Percentiles rank a stretch among this genome's conserved stretches.
Evolutionary conservation across 2,888 invertebrate species (phyloP).

Genomic region (Tolmerus cingulatus): DNA sequence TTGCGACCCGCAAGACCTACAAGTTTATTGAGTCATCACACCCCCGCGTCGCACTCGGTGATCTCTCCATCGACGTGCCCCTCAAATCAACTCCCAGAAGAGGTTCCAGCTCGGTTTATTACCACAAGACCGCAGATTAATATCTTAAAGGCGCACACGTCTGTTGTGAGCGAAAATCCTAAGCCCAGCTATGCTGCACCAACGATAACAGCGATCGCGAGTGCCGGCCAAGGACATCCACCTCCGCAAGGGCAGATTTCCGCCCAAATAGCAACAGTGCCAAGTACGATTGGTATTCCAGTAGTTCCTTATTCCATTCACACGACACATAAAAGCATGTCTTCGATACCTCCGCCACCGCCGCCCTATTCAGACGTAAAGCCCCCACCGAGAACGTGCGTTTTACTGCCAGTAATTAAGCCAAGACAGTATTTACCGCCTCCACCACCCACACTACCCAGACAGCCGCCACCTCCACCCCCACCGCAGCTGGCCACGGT

Average conservation of each 20-base stretch:
- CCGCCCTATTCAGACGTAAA: slow-evolving; percentile 65
- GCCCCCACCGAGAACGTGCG: slow-evolving; percentile 65
- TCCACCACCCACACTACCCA: slow-evolving; percentile 72
- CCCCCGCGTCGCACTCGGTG: slow-evolving; percentile 44
- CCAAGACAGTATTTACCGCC: slow-evolving; percentile 69
- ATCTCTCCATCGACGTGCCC: slow-evolving; percentile 60
- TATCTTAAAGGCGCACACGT: slow-evolving; percentile 79
- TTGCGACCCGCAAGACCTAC: slow-evolving; percentile 64
- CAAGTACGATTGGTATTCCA: slow-evolving; percentile 61
- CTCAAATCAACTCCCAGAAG: slow-evolving; percentile 68
- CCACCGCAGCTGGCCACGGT: slow-evolving; percentile 76
- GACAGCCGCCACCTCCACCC: slow-evolving; percentile 71
- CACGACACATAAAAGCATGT: slow-evolving; percentile 70
- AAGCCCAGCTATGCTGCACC: slow-evolving; percentile 69
- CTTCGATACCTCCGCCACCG: slow-evolving; percentile 65
- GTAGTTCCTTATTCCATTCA: slow-evolving; percentile 68
- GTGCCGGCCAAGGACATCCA: slow-evolving; percentile 47
- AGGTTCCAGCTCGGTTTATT: slow-evolving; percentile 78
- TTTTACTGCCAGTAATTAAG: slow-evolving; percentile 71
- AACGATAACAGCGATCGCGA: slow-evolving; percentile 52
- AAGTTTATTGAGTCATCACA: slow-evolving; percentile 56
- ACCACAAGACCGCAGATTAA: slow-evolving; percentile 80
- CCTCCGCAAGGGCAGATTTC: slow-evolving; percentile 57
- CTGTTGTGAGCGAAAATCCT: slow-evolving; percentile 71
- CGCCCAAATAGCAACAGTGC: slow-evolving; percentile 59